phyloP scores from a whole-genome alignment of 2,888 invertebrate genomes.

The Chrysolina haemoptera region DNA sequence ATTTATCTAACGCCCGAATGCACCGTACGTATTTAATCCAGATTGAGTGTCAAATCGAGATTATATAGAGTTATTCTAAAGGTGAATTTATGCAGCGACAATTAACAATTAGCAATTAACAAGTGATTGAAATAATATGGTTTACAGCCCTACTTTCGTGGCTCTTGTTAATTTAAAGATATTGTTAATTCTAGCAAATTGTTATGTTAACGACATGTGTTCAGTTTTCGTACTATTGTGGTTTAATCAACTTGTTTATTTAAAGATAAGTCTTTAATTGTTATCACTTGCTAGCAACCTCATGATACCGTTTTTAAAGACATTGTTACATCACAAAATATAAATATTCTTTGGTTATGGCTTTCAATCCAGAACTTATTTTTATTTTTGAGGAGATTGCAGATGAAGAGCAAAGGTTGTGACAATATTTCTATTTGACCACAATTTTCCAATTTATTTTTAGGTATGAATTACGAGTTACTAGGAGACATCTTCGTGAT shows the following conservation, averaged over 20 bases:
- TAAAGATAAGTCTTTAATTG: constrained; percentile 9
- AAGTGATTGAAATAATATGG: too few species aligned
- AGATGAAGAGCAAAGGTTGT: constrained; percentile 9
- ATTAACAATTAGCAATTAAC: too few species aligned
- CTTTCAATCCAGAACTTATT: constrained; percentile 8
- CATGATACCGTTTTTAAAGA: background rate
- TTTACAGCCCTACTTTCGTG: constrained; percentile 17
- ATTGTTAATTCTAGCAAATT: constrained; percentile 9
- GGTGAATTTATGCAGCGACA: too few species aligned
- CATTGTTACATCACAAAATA: background rate
- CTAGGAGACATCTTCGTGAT: constrained; percentile 14
- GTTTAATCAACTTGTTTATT: constrained; percentile 1
- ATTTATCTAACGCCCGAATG: too few species aligned
- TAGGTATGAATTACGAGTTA: constrained; percentile 1
- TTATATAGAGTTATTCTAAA: too few species aligned
- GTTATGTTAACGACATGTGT: background rate
- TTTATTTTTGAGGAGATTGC: background rate
- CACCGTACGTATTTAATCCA: too few species aligned
- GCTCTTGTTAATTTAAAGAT: constrained; percentile 13
- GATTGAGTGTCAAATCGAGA: too few species aligned
- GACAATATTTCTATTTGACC: background rate
- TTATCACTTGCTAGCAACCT: constrained; percentile 6
- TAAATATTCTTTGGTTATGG: background rate
- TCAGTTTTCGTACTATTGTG: background rate
- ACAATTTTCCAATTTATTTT: background rate